These are phyloP conservation scores for Drosophila parthenogenetica DNA, from an alignment of 2,888 invertebrate species.

Conservation along the genomic window DNA sequence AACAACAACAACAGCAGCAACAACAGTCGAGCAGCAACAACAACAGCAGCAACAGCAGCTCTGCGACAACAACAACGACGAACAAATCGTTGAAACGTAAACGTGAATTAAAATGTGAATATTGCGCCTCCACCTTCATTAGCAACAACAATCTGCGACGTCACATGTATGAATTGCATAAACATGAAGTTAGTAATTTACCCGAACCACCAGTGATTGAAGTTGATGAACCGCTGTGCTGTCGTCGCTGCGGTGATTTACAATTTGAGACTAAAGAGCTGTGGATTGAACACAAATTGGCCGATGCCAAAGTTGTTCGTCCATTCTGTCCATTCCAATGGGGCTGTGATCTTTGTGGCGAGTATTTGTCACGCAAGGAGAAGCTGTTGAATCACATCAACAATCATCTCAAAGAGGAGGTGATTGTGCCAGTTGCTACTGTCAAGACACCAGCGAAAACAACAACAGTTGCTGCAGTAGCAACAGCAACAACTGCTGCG, in stretches of 20 bases:
- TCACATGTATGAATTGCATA: slow-evolving; percentile 84
- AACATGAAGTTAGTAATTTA: slow-evolving; percentile 82
- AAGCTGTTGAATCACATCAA: slow-evolving; percentile 85
- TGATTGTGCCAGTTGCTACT: slow-evolving; percentile 70
- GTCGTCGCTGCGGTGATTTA: slow-evolving; percentile 80
- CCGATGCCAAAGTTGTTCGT: slow-evolving; percentile 83
- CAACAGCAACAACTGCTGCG: slow-evolving; percentile 26
- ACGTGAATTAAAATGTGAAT: slow-evolving; percentile 84
- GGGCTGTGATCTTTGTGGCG: slow-evolving; percentile 85
- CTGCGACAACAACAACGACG: slow-evolving; percentile 46
- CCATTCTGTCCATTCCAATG: slow-evolving; percentile 84
- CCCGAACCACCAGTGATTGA: slow-evolving; percentile 81
- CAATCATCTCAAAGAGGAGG: slow-evolving; percentile 83
- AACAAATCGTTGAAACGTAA: slow-evolving; percentile 81
- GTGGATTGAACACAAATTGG: slow-evolving; percentile 85
- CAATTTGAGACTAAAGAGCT: slow-evolving; percentile 82
- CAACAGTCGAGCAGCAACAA: slow-evolving; percentile 46
- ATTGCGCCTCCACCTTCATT: slow-evolving; percentile 85
- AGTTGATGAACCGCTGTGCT: slow-evolving; percentile 82
- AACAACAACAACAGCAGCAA: slow-evolving; percentile 56
- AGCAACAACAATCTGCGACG: slow-evolving; percentile 84
- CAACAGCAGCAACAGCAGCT: slow-evolving; percentile 55
- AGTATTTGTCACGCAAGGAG: slow-evolving; percentile 84
- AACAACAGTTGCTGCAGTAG: background rate
- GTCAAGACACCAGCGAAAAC: slow-evolving; percentile 10